A percentile compares a stretch with the other conserved stretches of the same genome.
Evolutionary conservation across 2,113 vertebrate species (phyloP).

Genomic region (Microtus montanus): DNA sequence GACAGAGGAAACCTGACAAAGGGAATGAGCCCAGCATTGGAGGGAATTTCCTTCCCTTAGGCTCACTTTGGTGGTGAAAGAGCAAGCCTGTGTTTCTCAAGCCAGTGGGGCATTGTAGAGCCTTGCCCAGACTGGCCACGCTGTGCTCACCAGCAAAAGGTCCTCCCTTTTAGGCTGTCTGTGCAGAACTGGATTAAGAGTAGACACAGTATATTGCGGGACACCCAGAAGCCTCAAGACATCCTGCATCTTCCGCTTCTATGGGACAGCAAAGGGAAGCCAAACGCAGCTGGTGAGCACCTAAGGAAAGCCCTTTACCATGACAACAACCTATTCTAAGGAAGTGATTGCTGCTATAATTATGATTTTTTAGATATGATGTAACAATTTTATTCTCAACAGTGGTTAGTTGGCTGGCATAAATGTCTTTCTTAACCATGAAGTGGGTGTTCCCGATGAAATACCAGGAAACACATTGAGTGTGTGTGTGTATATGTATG

Average conservation of each 20-base stretch:
- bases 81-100: slow-evolving; percentile 22
- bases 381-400: slow-evolving; percentile 68
- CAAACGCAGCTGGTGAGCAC: slow-evolving; percentile 67
- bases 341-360: slow-evolving; percentile 71
- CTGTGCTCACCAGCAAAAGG: neutral
- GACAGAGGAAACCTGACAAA: slow-evolving; percentile 53
- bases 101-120: slow-evolving; percentile 20
- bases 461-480: neutral
- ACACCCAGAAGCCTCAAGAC: neutral
- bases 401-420: slow-evolving; percentile 40
- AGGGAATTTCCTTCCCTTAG: slow-evolving; percentile 13
- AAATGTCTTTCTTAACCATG: neutral
- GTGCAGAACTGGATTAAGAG: slow-evolving; percentile 10
- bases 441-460: neutral
- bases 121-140: neutral
- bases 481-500: no score
- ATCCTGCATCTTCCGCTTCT: neutral
- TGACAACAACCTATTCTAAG: slow-evolving; percentile 71
- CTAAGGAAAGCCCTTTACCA: slow-evolving; percentile 72
- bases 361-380: slow-evolving; percentile 63
- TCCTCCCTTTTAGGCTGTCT: neutral
- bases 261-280: slow-evolving; percentile 60
- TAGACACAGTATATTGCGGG: slow-evolving; percentile 32
- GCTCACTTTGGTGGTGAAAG: slow-evolving; percentile 50
- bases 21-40: slow-evolving; percentile 36